These are phyloP conservation scores for Tyrophagus putrescentiae DNA, from an alignment of 1,140 invertebrate genomes.

Conservation along the genomic window DNA sequence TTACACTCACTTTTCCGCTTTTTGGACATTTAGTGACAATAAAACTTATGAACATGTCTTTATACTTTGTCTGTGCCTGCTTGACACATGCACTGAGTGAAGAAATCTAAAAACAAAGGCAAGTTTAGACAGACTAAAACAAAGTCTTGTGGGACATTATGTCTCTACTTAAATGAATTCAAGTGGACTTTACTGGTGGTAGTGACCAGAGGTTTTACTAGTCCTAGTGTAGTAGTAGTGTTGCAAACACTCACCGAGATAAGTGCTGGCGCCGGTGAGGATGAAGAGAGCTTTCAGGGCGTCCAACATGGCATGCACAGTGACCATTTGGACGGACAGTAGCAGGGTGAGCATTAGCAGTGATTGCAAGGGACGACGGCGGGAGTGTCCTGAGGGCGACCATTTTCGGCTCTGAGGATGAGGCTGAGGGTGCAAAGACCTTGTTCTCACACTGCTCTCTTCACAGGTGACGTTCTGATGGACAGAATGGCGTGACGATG, in stretches of 20 bases:
- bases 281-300: constrained; percentile 77
- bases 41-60: too few relatives aligned
- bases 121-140: not conserved
- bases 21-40: too few relatives aligned
- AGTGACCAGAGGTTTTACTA: too few relatives aligned
- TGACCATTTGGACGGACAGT: not conserved
- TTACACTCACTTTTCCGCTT: too few relatives aligned
- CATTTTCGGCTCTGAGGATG: too few relatives aligned
- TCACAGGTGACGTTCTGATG: too few relatives aligned
- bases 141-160: not conserved
- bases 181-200: not conserved
- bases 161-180: not conserved
- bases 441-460: too few relatives aligned
- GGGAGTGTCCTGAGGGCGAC: too few relatives aligned
- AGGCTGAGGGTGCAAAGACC: too few relatives aligned
- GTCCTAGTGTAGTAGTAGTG: not conserved
- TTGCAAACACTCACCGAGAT: constrained; percentile 49
- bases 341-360: not conserved
- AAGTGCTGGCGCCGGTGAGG: constrained; percentile 67
- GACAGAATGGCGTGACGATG: too few relatives aligned
- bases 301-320: constrained; percentile 51
- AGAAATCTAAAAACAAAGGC: not conserved
- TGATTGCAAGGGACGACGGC: constrained; percentile 5
- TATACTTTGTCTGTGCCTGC: too few relatives aligned
- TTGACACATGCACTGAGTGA: too few relatives aligned